Conservation (phyloP, 2,797 vertebrate species). For the Lagodon rhomboides region DNA sequence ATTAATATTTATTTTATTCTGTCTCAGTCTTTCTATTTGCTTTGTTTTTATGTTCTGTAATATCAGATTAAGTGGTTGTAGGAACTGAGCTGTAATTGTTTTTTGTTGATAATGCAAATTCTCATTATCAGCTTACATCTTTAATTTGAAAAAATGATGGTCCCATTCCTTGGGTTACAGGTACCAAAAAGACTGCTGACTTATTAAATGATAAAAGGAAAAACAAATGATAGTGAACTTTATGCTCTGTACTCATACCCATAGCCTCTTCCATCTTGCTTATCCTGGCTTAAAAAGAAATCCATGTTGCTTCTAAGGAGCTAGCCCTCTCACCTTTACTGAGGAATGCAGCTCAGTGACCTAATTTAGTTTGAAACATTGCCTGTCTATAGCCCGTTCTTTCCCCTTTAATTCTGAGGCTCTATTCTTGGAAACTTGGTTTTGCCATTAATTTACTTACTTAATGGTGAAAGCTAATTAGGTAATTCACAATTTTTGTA, state of each 20-base stretch:
- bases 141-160: slow-evolving; percentile 16
- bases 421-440: slow-evolving; percentile 48
- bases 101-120: slow-evolving; percentile 6
- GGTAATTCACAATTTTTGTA: slow-evolving; percentile 35
- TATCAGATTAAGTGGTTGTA: slow-evolving; percentile 12
- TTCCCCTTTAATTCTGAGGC: slow-evolving; percentile 36
- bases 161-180: slow-evolving; percentile 15
- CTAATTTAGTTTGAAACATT: slow-evolving; percentile 61
- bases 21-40: slow-evolving; percentile 19
- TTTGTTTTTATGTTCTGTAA: slow-evolving; percentile 27
- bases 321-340: slow-evolving; percentile 45
- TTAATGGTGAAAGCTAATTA: slow-evolving; percentile 35
- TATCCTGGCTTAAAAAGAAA: slow-evolving; percentile 30
- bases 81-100: slow-evolving; percentile 24
- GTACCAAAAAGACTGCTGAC: slow-evolving; percentile 2
- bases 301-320: slow-evolving; percentile 47
- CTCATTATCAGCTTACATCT: slow-evolving; percentile 4
- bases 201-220: slow-evolving; percentile 31
- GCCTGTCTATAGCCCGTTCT: slow-evolving; percentile 25
- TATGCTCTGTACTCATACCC: slow-evolving; percentile 5
- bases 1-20: slow-evolving; percentile 17
- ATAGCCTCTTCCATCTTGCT: slow-evolving; percentile 44
- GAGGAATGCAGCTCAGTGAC: slow-evolving; percentile 49
- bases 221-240: slow-evolving; percentile 54
- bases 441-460: slow-evolving; percentile 31